Base-by-base conservation (phyloP, 2,113 vertebrate genomes). In the Ifrita kowaldi region DNA sequence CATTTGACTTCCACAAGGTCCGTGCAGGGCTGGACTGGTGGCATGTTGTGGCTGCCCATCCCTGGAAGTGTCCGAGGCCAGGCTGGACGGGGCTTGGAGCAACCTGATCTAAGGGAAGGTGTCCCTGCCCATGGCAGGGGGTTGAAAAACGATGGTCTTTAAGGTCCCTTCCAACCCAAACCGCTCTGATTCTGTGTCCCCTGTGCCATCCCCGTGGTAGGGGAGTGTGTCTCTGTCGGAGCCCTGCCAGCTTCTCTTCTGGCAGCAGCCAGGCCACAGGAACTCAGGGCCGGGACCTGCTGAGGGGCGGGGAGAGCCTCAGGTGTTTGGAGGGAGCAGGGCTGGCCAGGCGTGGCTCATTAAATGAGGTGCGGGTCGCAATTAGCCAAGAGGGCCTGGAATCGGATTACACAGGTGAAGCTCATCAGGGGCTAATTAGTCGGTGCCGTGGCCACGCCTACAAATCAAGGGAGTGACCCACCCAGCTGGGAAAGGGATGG, bases 121-220 rank as follows among this genome's bases (percentile, higher is more conserved):
- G n/a, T 53, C 16, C 37, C 52, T 39, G 27, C 13, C 23, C 13
- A 10, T 6, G 9, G 68, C 28, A 52, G 13, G 16, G 19, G 11
- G 10, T 14, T n/a, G 28, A 37, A 52, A n/a, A 8, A 10, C 0
- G 1, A 50, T 1, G 1, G 3, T 24, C 6, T 15, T 44, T 59
- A 21, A 46, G 13, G 16, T 39, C 16, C 60, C 24, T 67, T 52
- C 60, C 44, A 46, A 24, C 11, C 16, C 53, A 52, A 52, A 52
- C 19, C 41, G 1, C 28, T 39, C 39, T 28, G 27, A 6, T 22
- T 56, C 35, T 12, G 15, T 41, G 75, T 55, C 65, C 47, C 49
- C 24, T 17, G 24, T 79, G 49, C 49, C 56, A n/a, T 15, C 16
- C 21, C 35, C 8, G 13, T 21, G 24, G 7, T 56, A 71, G 56